Evolutionary conservation across 2,888 invertebrate species (phyloP).

Genomic region (Allacma fusca): DNA sequence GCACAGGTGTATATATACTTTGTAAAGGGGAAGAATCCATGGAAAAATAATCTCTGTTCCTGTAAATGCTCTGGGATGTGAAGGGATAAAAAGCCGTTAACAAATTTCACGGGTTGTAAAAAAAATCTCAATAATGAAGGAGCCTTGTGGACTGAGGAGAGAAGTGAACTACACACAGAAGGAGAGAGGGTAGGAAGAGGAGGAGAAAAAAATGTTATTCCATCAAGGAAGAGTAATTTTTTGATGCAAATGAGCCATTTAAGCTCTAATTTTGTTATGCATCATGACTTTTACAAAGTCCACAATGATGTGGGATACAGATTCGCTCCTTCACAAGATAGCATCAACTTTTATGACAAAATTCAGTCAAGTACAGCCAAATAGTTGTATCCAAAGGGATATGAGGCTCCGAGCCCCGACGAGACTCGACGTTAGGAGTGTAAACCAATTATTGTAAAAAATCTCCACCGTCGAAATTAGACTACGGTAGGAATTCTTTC

Average conservation of each 20-base stretch:
- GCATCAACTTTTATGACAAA: conserved; percentile 10
- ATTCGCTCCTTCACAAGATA: conserved; percentile 13
- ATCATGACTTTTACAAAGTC: conserved; percentile 45
- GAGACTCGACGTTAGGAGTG: neutral
- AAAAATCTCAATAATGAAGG: conserved; percentile 38
- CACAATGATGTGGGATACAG: conserved; percentile 25
- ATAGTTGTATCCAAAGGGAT: too few relatives aligned
- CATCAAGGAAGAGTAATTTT: conserved; percentile 38
- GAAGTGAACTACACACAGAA: neutral
- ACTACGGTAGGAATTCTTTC: neutral
- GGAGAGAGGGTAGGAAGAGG: neutral
- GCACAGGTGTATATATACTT: too few relatives aligned
- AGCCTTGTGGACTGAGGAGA: neutral
- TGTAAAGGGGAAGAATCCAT: neutral
- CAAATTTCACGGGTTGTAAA: conserved; percentile 39
- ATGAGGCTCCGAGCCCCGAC: too few relatives aligned
- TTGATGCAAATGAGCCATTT: conserved; percentile 46
- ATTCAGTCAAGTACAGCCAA: neutral
- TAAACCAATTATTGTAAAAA: neutral
- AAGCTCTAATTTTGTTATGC: conserved; percentile 45
- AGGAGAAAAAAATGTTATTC: conserved; percentile 33
- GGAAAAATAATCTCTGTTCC: neutral
- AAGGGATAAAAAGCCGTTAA: conserved; percentile 29
- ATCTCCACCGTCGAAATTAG: neutral
- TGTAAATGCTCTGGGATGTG: neutral